Base-by-base conservation (phyloP, 2,888 invertebrate genomes). In the Drosophila colorata region DNA sequence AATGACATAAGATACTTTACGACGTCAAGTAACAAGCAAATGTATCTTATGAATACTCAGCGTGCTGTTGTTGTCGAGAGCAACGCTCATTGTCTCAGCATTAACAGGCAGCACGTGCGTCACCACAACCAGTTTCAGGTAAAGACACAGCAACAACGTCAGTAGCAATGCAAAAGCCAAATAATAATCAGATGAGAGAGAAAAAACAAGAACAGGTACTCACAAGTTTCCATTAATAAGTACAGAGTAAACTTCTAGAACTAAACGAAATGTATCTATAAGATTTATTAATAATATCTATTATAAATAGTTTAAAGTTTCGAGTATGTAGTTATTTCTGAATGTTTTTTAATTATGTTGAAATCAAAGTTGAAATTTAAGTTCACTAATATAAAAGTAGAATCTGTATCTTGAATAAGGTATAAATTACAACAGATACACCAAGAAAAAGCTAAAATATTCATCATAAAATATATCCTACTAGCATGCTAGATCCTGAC, bases 1-100 rank as follows among this genome's bases (percentile, higher is more conserved):
- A 80, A 59, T 76, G 87, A 83, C 80, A 86, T 66, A 78, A 83
- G 83, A 83, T 86, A 86, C 87, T 71, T 71, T 67, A 71, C 67
- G 64, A 79, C 80, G 87, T 79, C 84, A 74, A 60, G 57, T 70
- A 59, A 61, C 58, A 59, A 56, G 56, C 53, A 58, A 67, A 40
- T 28, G 28, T 38, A 8, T n/a, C 7, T 51, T 13, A 33, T 33
- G 33, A 13, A 33, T 33, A 33, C 13, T 11, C 33, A 13, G 13
- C 33, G 6, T 33, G 4, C 33, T 33, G 33, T 41, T 28, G 28
- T 3, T 53, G 46, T 47, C 53, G 55, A 58, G 57, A 70, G 60
- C 70, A 55, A 63, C 65, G 72, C 69, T 80, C 80, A 80, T 80
- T 80, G 80, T 80, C 65, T 70, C 71, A 57, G 40, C 43, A 44